Evolutionary conservation across 2,797 vertebrate genomes (phyloP).

Genomic region (Macropus fuliginosus): DNA sequence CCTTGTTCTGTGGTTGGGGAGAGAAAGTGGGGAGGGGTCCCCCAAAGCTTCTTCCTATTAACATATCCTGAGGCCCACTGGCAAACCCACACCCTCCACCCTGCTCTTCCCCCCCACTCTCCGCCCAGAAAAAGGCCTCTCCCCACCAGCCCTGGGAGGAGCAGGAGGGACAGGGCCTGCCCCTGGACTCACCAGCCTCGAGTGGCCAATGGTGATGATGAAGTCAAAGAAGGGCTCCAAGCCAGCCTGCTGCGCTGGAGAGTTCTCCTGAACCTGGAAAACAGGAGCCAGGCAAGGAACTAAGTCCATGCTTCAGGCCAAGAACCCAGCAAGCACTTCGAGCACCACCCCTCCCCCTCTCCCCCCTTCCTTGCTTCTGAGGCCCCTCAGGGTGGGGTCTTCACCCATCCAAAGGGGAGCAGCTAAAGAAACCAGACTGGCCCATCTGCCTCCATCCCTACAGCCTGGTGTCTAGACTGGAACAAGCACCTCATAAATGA

Average conservation of each 20-base stretch:
- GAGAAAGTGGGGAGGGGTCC: not conserved
- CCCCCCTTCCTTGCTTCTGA: not conserved
- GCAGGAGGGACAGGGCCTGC: too few species aligned
- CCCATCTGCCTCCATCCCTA: too few species aligned
- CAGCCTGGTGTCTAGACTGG: not conserved
- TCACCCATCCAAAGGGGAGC: not conserved
- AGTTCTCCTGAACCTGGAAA: conserved; percentile 94
- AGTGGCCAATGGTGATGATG: conserved; percentile 95
- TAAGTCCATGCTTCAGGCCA: not conserved
- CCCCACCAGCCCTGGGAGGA: not conserved
- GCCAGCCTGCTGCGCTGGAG: conserved; percentile 93
- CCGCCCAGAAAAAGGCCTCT: not conserved
- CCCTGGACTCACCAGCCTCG: conserved; percentile 88
- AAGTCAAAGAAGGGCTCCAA: conserved; percentile 98
- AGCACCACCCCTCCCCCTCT: not conserved
- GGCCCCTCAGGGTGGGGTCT: too few species aligned
- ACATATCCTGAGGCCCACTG: not conserved
- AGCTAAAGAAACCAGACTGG: too few species aligned
- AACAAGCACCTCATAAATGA: not conserved
- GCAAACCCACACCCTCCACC: not conserved
- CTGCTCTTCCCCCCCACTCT: too few species aligned
- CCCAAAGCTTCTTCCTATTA: not conserved
- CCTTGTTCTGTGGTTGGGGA: conserved; percentile 89
- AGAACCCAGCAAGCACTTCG: not conserved
- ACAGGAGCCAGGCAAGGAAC: not conserved